Percentiles rank a stretch among this genome's conserved stretches.
phyloP scores from a whole-genome alignment of 2,113 vertebrate genomes.

The Tragelaphus buxtoni region DNA sequence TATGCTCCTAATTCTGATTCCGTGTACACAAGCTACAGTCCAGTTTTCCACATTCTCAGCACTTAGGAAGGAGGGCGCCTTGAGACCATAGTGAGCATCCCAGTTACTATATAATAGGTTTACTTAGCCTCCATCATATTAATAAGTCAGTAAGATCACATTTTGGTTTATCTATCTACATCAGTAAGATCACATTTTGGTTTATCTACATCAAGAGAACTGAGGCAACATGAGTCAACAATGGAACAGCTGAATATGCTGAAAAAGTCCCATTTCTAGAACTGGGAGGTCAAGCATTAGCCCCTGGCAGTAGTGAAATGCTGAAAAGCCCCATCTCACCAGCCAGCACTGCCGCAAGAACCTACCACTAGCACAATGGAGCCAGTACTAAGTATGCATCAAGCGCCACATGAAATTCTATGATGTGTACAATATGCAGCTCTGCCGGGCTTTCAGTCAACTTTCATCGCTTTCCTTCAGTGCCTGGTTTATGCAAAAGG shows the following conservation, averaged over 20 bases:
- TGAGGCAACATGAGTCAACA: neutral
- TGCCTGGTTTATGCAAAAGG: neutral
- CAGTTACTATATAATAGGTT: neutral
- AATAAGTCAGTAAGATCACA: neutral
- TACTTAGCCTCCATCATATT: neutral
- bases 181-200: neutral
- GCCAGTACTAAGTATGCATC: neutral
- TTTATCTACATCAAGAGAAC: neutral
- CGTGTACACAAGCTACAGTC: neutral
- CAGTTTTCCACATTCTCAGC: neutral
- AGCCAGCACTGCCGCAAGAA: neutral
- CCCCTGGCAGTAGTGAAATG: neutral
- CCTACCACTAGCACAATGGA: neutral
- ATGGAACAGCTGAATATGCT: neutral
- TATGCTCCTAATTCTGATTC: neutral
- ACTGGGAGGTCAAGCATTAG: neutral
- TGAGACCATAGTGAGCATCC: neutral
- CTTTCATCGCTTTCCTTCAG: neutral
- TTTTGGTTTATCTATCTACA: neutral
- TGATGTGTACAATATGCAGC: fast-evolving
- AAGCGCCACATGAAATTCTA: neutral
- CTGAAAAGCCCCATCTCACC: neutral
- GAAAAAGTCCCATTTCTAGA: neutral
- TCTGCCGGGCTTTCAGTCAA: neutral
- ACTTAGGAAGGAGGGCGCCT: neutral